Percentiles rank a stretch among this genome's conserved stretches.
Conservation (phyloP, 2,888 invertebrate species). For the Pristionchus arcanus region DNA sequence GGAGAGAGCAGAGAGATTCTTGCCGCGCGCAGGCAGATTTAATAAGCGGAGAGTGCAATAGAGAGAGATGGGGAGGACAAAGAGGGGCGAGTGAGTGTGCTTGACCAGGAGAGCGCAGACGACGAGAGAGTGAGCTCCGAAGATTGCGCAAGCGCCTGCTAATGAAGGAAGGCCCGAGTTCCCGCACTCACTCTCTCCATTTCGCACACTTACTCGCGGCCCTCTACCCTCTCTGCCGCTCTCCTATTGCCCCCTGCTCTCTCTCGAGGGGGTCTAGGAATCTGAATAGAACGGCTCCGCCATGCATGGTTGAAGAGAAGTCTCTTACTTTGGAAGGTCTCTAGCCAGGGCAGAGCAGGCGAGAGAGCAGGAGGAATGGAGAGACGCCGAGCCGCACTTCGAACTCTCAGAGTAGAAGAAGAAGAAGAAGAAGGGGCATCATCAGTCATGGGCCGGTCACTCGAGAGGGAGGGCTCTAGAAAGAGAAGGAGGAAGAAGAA, state of each 20-base stretch:
- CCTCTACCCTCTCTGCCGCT: background rate
- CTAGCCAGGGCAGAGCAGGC: background rate
- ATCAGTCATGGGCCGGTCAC: conserved; percentile 48
- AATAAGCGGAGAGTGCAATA: conserved; percentile 27
- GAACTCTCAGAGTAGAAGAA: too few relatives aligned
- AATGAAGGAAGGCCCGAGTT: conserved; percentile 14
- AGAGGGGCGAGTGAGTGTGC: background rate
- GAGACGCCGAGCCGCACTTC: background rate
- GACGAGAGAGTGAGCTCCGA: background rate
- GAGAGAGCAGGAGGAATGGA: background rate
- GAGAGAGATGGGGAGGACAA: background rate
- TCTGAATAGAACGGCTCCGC: conserved; percentile 40
- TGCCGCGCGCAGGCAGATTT: background rate
- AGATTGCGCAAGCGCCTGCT: conserved; percentile 36
- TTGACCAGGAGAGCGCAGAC: conserved; percentile 30
- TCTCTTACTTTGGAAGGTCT: background rate
- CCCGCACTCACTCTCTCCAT: conserved; percentile 31
- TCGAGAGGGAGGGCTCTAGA: conserved; percentile 31
- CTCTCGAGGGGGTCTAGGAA: background rate
- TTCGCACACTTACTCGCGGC: background rate
- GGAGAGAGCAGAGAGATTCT: too few relatives aligned
- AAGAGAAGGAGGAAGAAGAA: conserved; percentile 24
- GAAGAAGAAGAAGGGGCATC: background rate
- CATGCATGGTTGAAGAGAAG: conserved; percentile 23
- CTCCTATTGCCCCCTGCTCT: background rate